phyloP scores from a whole-genome alignment of 2,888 invertebrate species.

The Syritta pipiens region DNA sequence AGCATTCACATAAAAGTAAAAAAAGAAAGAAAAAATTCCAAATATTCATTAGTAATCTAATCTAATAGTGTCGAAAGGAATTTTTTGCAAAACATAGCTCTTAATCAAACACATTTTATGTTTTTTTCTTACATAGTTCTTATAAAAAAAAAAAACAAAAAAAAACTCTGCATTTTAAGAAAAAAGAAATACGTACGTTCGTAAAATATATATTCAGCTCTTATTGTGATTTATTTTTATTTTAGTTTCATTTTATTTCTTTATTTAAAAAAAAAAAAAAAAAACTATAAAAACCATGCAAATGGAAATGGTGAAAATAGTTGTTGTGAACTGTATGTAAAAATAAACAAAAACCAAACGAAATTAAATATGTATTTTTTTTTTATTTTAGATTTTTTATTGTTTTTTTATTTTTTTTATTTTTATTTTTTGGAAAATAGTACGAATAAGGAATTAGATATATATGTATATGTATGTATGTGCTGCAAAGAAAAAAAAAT shows the following conservation, averaged over 20 bases:
- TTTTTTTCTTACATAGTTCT: constrained; percentile 14
- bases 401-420: background rate
- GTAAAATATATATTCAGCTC: constrained; percentile 39
- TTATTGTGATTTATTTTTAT: constrained; percentile 64
- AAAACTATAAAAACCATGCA: no score
- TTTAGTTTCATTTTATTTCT: constrained; percentile 43
- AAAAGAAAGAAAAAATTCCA: background rate
- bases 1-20: constrained; percentile 20
- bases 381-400: constrained; percentile 8
- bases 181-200: constrained; percentile 3
- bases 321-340: background rate
- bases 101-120: constrained; percentile 14
- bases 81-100: constrained; percentile 59
- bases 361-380: background rate
- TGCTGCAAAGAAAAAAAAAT: background rate
- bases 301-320: background rate
- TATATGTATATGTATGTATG: constrained; percentile 8
- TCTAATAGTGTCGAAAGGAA: constrained; percentile 39
- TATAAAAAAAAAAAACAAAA: background rate
- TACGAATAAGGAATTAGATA: background rate
- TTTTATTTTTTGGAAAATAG: constrained; percentile 3
- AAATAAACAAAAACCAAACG: background rate
- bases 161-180: constrained; percentile 14
- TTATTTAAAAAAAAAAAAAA: constrained; percentile 11
- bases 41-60: constrained; percentile 39